phyloP scores from a whole-genome alignment of 2,113 vertebrate genomes.

The Heterotis niloticus region DNA sequence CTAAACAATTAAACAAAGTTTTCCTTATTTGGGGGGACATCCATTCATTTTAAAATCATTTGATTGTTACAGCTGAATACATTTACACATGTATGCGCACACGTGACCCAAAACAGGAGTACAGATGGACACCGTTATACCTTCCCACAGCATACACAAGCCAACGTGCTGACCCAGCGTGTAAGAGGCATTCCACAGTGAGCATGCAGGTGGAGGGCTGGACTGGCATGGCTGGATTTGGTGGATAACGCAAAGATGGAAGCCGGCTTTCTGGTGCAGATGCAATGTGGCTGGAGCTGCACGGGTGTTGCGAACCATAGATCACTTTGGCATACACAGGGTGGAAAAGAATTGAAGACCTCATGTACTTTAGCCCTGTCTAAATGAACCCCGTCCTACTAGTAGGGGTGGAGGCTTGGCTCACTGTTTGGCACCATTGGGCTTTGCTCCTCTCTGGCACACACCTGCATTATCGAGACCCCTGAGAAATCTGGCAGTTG shows the following conservation, averaged over 20 bases:
- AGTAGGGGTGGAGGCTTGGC: not conserved
- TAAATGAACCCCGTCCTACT: not conserved
- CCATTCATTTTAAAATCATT: not conserved
- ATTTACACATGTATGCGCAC: constrained; percentile 26
- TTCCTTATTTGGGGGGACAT: not conserved
- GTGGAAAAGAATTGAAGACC: constrained; percentile 54
- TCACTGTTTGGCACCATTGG: not conserved
- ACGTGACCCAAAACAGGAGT: constrained; percentile 23
- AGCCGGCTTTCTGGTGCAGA: constrained; percentile 17
- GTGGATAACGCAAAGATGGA: constrained; percentile 40
- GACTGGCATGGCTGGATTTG: constrained; percentile 46
- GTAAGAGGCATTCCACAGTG: constrained; percentile 49
- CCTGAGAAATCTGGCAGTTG: too few species aligned
- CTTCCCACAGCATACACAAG: constrained; percentile 41
- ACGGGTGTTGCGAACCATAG: not conserved
- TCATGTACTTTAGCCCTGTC: constrained; percentile 28
- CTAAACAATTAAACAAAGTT: not conserved
- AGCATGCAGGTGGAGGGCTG: constrained; percentile 51
- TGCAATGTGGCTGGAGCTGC: not conserved
- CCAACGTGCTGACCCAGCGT: constrained; percentile 41
- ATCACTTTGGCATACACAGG: not conserved
- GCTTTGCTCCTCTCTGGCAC: not conserved
- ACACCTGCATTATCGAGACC: not conserved
- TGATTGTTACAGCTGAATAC: not conserved
- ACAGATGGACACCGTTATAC: not conserved